Evolutionary conservation across 2,888 invertebrate genomes (phyloP), one percentile per base, ranked within the genome.

Genomic region (Cartodere bifasciata): DNA sequence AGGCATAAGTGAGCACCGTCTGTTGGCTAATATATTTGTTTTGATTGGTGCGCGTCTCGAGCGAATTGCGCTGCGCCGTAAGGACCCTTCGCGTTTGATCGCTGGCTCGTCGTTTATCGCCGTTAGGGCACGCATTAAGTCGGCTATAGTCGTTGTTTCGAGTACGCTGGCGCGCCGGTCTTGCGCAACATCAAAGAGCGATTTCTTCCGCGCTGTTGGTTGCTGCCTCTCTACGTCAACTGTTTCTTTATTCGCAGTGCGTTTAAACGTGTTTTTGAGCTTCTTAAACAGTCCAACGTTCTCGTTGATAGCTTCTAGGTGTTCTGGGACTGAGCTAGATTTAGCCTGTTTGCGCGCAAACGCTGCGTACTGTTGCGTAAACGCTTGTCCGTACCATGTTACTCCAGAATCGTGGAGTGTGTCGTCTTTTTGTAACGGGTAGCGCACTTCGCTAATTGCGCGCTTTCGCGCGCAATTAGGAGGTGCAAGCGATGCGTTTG

Each of bases 61-160:
- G 13, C 39, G 30, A 12, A 29, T 29, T 1, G 36, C 30, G 7
- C 33, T 21, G 2, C 13, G 16, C 4, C 21, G 15, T 29, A 38
- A 37, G 27, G 36, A 38, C 3, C 39, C 41, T 17, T 42, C 32
- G 11, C 7, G 22, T 2, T 44, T 36, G 10, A 43, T 48, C 10
- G 28, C 29, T 15, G 46, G 48, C 1, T 60, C 54, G 1, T 55
- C 48, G 1, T 54, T 50, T 15, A 85, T 63, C n/a, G 75, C 70
- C 26, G 82, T 77, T 27, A 87, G 58, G 0, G 83, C 84, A 32
- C 84, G 65, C 14, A 87, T 67, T 31, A 87, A 68, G 58, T 87
- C 85, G 1, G 84, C 86, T 9, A 87, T 67, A 13, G 84, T 82
- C 0, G 86, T 86, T 46, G 83, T 76, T 55, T 86, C 86, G 32